Evolutionary conservation across 2,797 vertebrate genomes (phyloP), one percentile per base, ranked within the genome.

Genomic region (Artibeus jamaicensis): DNA sequence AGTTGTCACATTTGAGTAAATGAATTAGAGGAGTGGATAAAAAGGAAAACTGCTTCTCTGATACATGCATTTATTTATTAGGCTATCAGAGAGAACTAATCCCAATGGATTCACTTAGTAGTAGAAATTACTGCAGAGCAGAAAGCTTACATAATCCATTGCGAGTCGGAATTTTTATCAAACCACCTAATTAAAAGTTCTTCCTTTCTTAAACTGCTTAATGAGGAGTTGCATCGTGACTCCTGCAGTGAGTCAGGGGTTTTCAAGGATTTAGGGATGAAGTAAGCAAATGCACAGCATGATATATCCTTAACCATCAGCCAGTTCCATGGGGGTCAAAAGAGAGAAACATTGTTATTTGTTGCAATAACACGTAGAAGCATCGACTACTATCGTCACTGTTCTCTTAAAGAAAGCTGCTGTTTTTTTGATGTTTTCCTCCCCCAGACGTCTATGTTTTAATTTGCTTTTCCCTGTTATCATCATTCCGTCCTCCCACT

Each of bases 121-220:
- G 71, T 93, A 97, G 92, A 96, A 98, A 98, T 98, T 97, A 98
- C 95, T 98, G 94, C 93, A 97, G 94, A 98, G 98, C 78, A 98
- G 93, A 98, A 98, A 98, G 93, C 97, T 98, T 98, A 98, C 95
- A 98, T 98, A 98, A 98, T 98, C 98, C 98, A 98, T 98, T 98
- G 98, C 98, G 95, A 97, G 95, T 97, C 96, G 94, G 97, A 98
- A 96, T 97, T 98, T 98, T 98, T 98, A 97, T 97, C 97, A 97
- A 97, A 97, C 86, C 96, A 96, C 93, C 98, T 98, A 99, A 99
- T 98, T 98, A 98, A 98, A 97, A 98, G 90, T 96, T 98, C 81
- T 76, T 97, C 96, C 78, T 92, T 92, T 95, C 92, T 95, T 94
- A 97, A 98, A 94, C 34, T 96, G 39, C 79, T 98, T 98, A 98